These are phyloP conservation scores for Furcifer pardalis DNA, from an alignment of 2,797 vertebrate genomes.

Conservation along the genomic window DNA sequence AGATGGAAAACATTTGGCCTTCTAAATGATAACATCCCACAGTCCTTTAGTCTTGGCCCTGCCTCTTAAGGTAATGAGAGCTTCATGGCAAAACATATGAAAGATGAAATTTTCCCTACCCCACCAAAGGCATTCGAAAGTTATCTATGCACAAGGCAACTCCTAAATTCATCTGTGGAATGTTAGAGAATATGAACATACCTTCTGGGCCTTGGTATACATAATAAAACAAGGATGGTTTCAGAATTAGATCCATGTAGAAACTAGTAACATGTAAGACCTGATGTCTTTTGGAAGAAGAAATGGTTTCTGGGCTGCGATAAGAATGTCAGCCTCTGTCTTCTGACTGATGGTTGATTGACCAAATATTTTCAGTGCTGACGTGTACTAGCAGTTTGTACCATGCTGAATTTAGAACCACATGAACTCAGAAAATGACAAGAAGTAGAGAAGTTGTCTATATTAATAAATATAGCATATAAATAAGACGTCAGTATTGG, in stretches of 20 bases:
- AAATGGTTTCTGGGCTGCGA: not conserved
- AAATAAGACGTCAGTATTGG: not conserved
- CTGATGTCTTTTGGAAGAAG: not conserved
- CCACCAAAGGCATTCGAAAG: not conserved
- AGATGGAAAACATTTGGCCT: not conserved
- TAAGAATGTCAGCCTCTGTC: not conserved
- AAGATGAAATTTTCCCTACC: not conserved
- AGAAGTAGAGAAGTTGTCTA: not conserved
- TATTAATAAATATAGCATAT: not conserved
- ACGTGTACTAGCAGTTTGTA: conserved; percentile 1
- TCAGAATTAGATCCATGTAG: not conserved
- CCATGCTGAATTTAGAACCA: not conserved
- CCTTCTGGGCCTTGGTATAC: not conserved
- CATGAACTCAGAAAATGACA: not conserved
- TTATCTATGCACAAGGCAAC: not conserved
- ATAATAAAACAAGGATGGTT: not conserved
- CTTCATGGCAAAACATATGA: not conserved
- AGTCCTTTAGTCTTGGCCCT: not conserved
- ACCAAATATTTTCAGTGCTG: not conserved
- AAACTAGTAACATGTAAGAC: not conserved
- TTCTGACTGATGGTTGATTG: not conserved
- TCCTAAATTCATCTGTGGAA: not conserved
- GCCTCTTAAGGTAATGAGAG: not conserved
- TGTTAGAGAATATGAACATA: not conserved
- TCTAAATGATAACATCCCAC: not conserved